Evolutionary conservation across 2,113 vertebrate genomes (phyloP).

Genomic region (Platysternon megacephalum): DNA sequence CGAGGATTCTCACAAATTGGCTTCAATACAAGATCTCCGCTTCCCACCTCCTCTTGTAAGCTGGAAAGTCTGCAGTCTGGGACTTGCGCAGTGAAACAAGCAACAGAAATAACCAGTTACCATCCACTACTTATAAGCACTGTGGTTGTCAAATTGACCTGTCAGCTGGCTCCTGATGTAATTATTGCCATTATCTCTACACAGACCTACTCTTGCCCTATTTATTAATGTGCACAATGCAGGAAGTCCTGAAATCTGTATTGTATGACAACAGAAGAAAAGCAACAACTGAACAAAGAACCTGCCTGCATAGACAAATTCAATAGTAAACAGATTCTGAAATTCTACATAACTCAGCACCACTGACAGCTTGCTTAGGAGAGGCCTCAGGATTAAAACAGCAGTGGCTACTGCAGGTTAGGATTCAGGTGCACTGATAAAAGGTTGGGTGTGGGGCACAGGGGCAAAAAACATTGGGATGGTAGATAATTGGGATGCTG

Average conservation of each 20-base stretch:
- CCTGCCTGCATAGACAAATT: not conserved
- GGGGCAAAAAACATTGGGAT: not conserved
- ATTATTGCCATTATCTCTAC: conserved; percentile 28
- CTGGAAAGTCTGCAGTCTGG: not conserved
- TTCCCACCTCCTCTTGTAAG: conserved; percentile 12
- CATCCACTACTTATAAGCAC: not conserved
- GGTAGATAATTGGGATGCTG: rapidly evolving
- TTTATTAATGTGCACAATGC: not conserved
- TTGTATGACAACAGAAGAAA: not conserved
- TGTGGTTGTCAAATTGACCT: not conserved
- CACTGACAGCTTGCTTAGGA: not conserved
- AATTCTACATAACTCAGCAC: not conserved
- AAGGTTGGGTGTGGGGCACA: no score
- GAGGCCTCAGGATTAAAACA: not conserved
- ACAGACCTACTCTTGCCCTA: not conserved
- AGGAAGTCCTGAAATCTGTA: not conserved
- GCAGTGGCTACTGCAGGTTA: not conserved
- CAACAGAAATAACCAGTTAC: not conserved
- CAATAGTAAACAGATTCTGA: not conserved
- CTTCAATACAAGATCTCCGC: conserved; percentile 13
- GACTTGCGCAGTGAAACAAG: not conserved
- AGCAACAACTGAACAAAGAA: conserved; percentile 4
- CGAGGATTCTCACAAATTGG: not conserved
- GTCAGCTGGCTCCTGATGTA: conserved; percentile 25
- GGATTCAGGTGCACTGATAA: not conserved